Evolutionary conservation across 2,113 vertebrate species (phyloP).

Genomic region (Verasper variegatus): DNA sequence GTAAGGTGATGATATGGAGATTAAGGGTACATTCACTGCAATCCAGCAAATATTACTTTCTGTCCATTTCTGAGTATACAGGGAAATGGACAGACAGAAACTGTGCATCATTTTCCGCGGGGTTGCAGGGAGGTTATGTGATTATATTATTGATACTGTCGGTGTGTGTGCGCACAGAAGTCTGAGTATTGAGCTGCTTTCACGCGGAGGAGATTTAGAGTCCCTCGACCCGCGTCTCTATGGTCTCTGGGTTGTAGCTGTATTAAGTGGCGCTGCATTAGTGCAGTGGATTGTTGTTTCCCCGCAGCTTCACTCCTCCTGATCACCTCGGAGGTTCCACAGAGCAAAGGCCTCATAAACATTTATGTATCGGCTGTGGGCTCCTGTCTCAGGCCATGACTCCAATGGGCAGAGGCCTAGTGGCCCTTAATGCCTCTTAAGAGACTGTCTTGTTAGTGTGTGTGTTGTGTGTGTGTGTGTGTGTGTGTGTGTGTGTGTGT

Average conservation of each 20-base stretch:
- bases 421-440: slow-evolving; percentile 81
- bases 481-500: slow-evolving; percentile 13
- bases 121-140: neutral
- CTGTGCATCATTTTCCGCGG: slow-evolving; percentile 16
- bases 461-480: slow-evolving; percentile 40
- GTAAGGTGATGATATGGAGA: slow-evolving; percentile 14
- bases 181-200: slow-evolving; percentile 63
- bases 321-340: slow-evolving; percentile 78
- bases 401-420: slow-evolving; percentile 61
- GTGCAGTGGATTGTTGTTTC: slow-evolving; percentile 70
- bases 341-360: slow-evolving; percentile 83
- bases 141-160: slow-evolving; percentile 16
- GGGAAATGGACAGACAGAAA: neutral
- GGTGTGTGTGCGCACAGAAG: slow-evolving; percentile 38
- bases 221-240: slow-evolving; percentile 43
- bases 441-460: slow-evolving; percentile 62
- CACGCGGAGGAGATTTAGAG: slow-evolving; percentile 66
- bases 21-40: slow-evolving; percentile 5
- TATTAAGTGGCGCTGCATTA: slow-evolving; percentile 80
- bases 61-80: neutral
- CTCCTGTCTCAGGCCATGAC: slow-evolving; percentile 69
- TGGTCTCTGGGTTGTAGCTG: slow-evolving; percentile 59
- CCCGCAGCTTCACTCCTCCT: slow-evolving; percentile 71
- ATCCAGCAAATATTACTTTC: neutral
- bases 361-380: slow-evolving; percentile 77